Evolutionary conservation across 2,888 invertebrate genomes (phyloP).

Genomic region (Hemicrepidius hirtus): DNA sequence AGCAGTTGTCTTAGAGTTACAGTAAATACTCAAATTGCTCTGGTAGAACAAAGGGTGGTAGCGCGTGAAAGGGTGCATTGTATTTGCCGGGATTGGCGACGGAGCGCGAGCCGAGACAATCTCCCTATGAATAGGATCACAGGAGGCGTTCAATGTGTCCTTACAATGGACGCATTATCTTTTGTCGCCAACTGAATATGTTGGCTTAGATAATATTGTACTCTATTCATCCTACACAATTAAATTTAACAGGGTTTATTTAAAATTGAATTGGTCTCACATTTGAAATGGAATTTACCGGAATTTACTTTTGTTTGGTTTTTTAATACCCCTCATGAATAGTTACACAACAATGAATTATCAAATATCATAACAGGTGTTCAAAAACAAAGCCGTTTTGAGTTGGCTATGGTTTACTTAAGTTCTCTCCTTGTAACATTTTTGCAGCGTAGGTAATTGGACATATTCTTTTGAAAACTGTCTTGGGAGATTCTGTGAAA

Average conservation of each 20-base stretch:
- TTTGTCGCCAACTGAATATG: slow-evolving; percentile 73
- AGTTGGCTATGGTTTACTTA: no score
- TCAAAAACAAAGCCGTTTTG: no score
- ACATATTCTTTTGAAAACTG: no score
- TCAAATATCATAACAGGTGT: no score
- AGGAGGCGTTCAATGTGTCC: slow-evolving; percentile 71
- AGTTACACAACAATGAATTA: no score
- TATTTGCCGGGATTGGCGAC: slow-evolving; percentile 67
- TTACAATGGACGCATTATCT: slow-evolving; percentile 72
- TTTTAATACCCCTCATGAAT: no score
- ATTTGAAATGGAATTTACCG: slow-evolving; percentile 32
- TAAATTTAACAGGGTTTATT: slow-evolving; percentile 54
- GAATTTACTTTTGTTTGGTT: background rate
- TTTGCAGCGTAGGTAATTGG: no score
- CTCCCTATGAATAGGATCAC: slow-evolving; percentile 71
- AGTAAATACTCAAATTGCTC: slow-evolving; percentile 69
- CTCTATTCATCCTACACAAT: slow-evolving; percentile 54
- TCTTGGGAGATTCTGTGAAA: no score
- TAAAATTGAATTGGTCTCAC: slow-evolving; percentile 19
- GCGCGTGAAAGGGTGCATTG: slow-evolving; percentile 69
- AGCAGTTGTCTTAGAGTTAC: slow-evolving; percentile 52
- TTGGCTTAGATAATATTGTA: slow-evolving; percentile 63
- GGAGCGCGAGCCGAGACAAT: slow-evolving; percentile 67
- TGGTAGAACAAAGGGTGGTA: slow-evolving; percentile 70
- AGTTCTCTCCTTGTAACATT: no score